Evolutionary conservation across 2,888 invertebrate genomes (phyloP).

Genomic region (Drosophila meridiana): DNA sequence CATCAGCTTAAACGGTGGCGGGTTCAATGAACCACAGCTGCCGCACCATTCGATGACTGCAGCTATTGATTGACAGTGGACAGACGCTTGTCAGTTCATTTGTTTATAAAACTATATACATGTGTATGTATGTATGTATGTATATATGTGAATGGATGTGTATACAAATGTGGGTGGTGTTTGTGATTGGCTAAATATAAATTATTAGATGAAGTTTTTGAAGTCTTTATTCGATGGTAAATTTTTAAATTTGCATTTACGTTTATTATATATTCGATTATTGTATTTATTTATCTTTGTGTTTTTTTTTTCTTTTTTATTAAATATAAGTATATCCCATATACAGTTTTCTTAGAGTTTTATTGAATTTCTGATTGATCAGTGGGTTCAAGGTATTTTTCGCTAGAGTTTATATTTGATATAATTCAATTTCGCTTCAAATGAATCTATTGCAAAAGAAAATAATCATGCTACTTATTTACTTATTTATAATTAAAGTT

Average conservation of each 20-base stretch:
- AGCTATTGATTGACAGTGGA: slow-evolving; percentile 76
- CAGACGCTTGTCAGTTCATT: slow-evolving; percentile 52
- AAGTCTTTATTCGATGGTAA: not conserved
- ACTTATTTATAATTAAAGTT: not conserved
- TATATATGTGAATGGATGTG: slow-evolving; percentile 15
- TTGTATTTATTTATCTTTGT: not conserved
- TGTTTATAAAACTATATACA: slow-evolving; percentile 42
- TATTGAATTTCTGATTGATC: not conserved
- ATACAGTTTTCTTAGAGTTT: not conserved
- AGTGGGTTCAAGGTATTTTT: slow-evolving; percentile 9
- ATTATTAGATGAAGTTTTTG: slow-evolving; percentile 16
- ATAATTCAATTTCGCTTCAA: not conserved
- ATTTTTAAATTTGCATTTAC: not conserved
- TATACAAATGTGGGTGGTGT: slow-evolving; percentile 22
- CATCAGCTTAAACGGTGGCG: slow-evolving; percentile 58
- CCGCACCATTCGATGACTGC: slow-evolving; percentile 55
- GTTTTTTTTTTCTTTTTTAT: no score
- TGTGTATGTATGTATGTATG: slow-evolving; percentile 11
- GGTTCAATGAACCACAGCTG: slow-evolving; percentile 57
- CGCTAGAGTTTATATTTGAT: not conserved
- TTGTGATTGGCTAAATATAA: slow-evolving; percentile 28
- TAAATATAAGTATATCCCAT: not conserved
- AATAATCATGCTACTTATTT: not conserved
- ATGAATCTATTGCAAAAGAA: not conserved
- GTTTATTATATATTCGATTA: not conserved